Percentiles rank a stretch among this genome's conserved stretches.
These are phyloP conservation scores for Bujurquina vittata DNA, from an alignment of 2,113 vertebrate genomes.

Conservation along the genomic window DNA sequence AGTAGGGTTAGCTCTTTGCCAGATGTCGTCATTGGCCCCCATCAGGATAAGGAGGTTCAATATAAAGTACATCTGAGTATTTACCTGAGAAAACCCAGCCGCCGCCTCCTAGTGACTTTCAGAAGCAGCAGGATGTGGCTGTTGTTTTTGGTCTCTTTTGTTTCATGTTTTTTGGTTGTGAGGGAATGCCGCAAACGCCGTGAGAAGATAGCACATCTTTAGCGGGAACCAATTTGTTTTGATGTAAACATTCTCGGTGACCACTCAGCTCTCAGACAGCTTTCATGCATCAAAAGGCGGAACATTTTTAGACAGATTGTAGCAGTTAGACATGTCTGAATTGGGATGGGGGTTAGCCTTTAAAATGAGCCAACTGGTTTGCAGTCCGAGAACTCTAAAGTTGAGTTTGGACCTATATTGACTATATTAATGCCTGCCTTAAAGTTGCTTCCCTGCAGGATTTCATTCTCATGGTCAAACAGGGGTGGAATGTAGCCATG, in stretches of 20 bases:
- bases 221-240: constrained; percentile 8
- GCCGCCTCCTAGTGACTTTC: neutral
- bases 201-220: neutral
- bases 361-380: neutral
- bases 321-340: neutral
- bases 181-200: neutral
- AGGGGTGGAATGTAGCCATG: neutral
- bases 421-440: neutral
- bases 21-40: constrained; percentile 65
- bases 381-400: neutral
- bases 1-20: constrained; percentile 54
- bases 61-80: constrained; percentile 22
- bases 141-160: neutral
- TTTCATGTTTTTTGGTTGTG: neutral
- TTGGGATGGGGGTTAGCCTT: neutral
- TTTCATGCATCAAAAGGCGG: neutral
- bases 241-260: neutral
- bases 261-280: neutral
- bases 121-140: neutral
- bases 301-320: neutral
- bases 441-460: neutral
- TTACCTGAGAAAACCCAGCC: constrained; percentile 24
- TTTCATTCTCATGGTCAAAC: neutral
- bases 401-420: neutral
- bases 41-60: constrained; percentile 12